Conservation (phyloP, 2,797 vertebrate genomes). For the Crenichthys baileyi region DNA sequence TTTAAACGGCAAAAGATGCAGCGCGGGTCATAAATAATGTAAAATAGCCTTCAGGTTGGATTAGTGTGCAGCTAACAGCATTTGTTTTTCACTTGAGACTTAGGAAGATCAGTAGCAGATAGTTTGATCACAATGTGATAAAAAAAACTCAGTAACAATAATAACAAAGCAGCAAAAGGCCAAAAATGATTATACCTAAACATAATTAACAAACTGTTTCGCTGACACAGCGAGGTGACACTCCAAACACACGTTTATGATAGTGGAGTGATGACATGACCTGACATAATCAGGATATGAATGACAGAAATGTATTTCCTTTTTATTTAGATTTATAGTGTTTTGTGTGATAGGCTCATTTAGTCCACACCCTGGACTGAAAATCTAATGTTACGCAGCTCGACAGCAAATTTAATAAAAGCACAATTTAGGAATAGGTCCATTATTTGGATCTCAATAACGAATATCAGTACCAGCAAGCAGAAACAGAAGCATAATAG, state of each 20-base stretch:
- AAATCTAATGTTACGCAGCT: background rate
- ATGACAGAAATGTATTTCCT: background rate
- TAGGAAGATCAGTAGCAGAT: slow-evolving; percentile 11
- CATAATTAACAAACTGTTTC: background rate
- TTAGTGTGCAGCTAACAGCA: background rate
- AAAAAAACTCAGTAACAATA: background rate
- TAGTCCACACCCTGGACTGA: background rate
- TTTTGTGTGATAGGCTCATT: background rate
- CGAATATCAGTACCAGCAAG: slow-evolving; percentile 2
- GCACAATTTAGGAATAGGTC: background rate
- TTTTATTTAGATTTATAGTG: background rate
- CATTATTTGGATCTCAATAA: slow-evolving; percentile 20
- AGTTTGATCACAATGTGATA: background rate
- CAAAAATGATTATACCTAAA: background rate
- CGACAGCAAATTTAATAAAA: background rate
- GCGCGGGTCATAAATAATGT: background rate
- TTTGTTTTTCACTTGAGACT: background rate
- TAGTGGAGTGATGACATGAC: background rate
- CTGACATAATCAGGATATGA: slow-evolving; percentile 11
- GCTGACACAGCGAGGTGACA: background rate
- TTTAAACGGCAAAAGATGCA: background rate
- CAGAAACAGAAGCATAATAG: slow-evolving; percentile 9
- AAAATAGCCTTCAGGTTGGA: background rate
- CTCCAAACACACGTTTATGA: background rate
- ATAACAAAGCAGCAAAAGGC: background rate